Evolutionary conservation across 35 echinoderm and acorn worm genomes (phyloP).

Genomic region (Nesometra sesokonis): DNA sequence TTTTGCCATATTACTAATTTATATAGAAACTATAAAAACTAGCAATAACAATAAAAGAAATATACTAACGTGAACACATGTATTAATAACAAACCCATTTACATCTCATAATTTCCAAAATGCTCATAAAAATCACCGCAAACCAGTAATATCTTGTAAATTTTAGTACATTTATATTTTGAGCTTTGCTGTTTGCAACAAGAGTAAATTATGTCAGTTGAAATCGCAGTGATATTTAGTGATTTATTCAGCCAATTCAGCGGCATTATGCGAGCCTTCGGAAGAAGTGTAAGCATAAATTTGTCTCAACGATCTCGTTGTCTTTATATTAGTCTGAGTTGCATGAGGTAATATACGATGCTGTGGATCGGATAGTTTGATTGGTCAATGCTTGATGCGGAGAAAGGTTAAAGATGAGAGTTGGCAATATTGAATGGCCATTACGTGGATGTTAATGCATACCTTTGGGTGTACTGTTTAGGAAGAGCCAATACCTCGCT

Average conservation of each 20-base stretch:
- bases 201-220: too few species aligned
- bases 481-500: too few species aligned
- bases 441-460: not conserved
- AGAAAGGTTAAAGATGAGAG: not conserved
- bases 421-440: not conserved
- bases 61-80: too few species aligned
- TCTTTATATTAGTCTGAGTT: not conserved
- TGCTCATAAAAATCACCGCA: too few species aligned
- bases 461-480: not conserved
- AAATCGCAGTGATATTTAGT: not conserved
- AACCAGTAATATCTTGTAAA: too few species aligned
- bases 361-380: not conserved
- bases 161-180: too few species aligned
- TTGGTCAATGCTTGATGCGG: not conserved
- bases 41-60: too few species aligned
- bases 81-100: too few species aligned
- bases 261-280: not conserved
- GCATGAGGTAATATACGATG: not conserved
- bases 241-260: not conserved
- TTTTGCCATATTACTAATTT: too few species aligned
- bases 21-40: too few species aligned
- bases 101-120: too few species aligned
- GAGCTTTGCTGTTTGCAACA: too few species aligned
- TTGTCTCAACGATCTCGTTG: not conserved
- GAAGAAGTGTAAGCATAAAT: not conserved